Evolutionary conservation across 2,797 vertebrate species (phyloP), one percentile per base, ranked within the genome.

Genomic region (Brachyrhaphis roseni): DNA sequence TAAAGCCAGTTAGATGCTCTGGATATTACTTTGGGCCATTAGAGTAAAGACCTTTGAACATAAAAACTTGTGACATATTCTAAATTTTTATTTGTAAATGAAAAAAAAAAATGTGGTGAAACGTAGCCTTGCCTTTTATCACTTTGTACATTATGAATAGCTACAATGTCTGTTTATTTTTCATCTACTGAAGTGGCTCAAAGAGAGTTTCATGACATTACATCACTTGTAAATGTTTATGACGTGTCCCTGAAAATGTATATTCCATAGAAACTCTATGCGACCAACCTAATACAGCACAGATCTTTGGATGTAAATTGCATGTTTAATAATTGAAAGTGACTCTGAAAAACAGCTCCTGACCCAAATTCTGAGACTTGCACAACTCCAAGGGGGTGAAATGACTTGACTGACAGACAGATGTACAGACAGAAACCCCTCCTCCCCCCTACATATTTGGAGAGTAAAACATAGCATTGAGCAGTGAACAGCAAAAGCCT

Each of bases 401-500:
- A 91, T 87, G 88, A 83, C 81, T 85, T 41, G 18, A 87, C 84
- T 90, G 92, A 93, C 92, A 89, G 90, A 91, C 91, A 92, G 87
- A 94, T 86, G 85, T 86, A 91, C 87, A 89, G 89, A 90, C 84
- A 49, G 78, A 53, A 87, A 92, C 89, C 41, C 89, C 91, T 87
- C 77, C 87, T 13, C 7, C 12, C 89, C 59, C 3, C 47, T 86
- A 93, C 89, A 90, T 92, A 92, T 76, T 94, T 93, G 91, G 91
- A 91, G 90, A 94, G 90, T 84, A 90, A 95, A 94, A 91, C 91
- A 88, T 88, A 82, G 83, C 89, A 83, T 82, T 92, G 92, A 93
- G 88, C 66, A 20, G 55, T 11, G 87, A 95, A 96, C 95, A 96
- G 94, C 94, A 90, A 89, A 77, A 86, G 93, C 93, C 93, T 94